Evolutionary conservation across 2,888 invertebrate genomes (phyloP), one percentile per base, ranked within the genome.

Genomic region (Eulithis prunata): DNA sequence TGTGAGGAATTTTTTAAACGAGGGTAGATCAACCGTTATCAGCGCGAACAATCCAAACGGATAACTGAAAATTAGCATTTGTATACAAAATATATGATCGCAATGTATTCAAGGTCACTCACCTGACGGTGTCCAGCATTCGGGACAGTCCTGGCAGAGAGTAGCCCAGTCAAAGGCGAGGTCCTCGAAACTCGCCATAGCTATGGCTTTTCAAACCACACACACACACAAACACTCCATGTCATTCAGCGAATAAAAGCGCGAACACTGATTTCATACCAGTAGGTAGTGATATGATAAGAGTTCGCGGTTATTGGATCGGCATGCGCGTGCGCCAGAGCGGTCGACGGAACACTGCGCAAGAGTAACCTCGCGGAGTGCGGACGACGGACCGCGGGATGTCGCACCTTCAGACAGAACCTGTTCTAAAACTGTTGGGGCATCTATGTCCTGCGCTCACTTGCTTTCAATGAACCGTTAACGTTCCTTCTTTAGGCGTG

Each of bases 101-200:
- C n/a, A 36, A 49, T 53, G 32, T 46, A 47, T 41, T 47, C n/a
- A 64, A 78, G 82, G 75, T 83, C 80, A 80, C 93, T 94, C 80
- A 95, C 95, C 95, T 90, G 94, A 90, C 41, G 88, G 79, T 43
- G 95, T 94, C 95, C 95, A 95, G 85, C 94, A 94, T 75, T 94
- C 94, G 32, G 94, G 89, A 72, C 94, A 94, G 72, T 95, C 94
- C 86, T 94, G 94, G 82, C 94, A 94, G 64, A 95, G 91, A 83
- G 94, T 89, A 74, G 93, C 92, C 95, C 95, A 95, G 84, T 95
- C 95, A 83, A 93, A 92, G 80, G 94, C 90, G 76, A 95, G 92
- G 81, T 95, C 95, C 79, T 94, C 91, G 84, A 94, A 94, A 84
- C 94, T 94, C 78, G 95, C 95, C 95, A 95, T 95, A 73, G 75